These are phyloP conservation scores for Paraescarpia echinospica DNA, from an alignment of 1,140 invertebrate genomes.

Conservation along the genomic window DNA sequence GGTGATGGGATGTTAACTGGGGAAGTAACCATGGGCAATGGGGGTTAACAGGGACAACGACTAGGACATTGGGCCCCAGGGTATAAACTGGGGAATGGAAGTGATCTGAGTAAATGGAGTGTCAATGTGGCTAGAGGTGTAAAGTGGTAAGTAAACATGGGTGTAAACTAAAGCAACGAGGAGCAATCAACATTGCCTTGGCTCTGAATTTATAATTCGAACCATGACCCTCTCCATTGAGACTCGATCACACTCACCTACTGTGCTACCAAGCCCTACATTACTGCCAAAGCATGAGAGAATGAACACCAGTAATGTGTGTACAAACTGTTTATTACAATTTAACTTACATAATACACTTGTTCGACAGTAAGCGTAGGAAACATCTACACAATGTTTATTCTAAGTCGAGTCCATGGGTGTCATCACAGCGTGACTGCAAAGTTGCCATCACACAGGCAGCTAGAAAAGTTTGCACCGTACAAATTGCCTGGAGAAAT, in stretches of 20 bases:
- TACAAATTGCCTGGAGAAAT: background rate
- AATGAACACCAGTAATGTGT: background rate
- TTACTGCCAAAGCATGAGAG: background rate
- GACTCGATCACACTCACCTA: no score
- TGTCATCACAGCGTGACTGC: background rate
- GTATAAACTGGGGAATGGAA: no score
- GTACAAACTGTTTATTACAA: conserved; percentile 1
- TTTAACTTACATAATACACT: conserved; percentile 2
- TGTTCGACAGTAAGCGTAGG: background rate
- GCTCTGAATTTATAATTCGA: no score
- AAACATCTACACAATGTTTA: background rate
- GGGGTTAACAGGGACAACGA: no score
- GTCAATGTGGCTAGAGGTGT: no score
- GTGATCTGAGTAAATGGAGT: no score
- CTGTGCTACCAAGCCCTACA: background rate
- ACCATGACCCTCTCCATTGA: no score
- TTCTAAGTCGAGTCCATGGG: no score
- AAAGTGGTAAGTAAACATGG: no score
- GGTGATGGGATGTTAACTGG: no score
- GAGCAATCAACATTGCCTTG: background rate
- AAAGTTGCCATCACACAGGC: background rate
- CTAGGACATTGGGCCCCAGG: no score
- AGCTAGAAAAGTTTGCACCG: background rate
- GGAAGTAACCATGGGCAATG: no score
- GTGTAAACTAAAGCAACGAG: background rate